Evolutionary conservation across 2,888 invertebrate species (phyloP), one percentile per base, ranked within the genome.

Genomic region (Drosophila koepferae): DNA sequence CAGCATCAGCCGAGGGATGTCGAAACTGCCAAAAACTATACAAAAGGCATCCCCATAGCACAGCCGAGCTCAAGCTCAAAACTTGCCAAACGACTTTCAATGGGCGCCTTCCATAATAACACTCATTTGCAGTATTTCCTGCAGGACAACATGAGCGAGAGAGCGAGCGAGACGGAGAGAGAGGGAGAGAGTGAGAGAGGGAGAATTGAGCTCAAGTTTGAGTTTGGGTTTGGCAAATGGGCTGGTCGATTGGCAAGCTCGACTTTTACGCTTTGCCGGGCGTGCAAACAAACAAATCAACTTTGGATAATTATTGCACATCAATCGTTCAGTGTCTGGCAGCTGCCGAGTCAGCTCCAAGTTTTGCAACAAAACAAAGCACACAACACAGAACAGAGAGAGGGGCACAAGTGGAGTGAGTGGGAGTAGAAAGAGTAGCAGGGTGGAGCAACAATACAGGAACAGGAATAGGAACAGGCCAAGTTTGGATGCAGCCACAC

Each of bases 301-400:
- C 90, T 91, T 90, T 83, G 85, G 90, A 90, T 89, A 91, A 91
- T 91, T 91, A 91, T 89, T 85, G 80, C 89, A 86, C 90, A 91
- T 91, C 91, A 90, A 91, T 91, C 89, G 81, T 83, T 85, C 75
- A 77, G 73, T 69, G 74, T 66, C 76, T 78, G 80, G 61, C 77
- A 80, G 72, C 43, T 76, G 80, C 80, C 80, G 77, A 78, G 63
- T 80, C 77, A 72, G 76, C 77, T 62, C 60, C 64, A 73, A 71
- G 71, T 78, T 74, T 69, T 43, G 41, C 68, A 70, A 78, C 82
- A 82, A 72, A 85, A 73, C 82, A 80, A 80, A 70, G 76, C 68
- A 67, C 53, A 71, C 65, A 75, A 75, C 59, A 71, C 34, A 12
- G 44, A 16, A 40, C 18, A 8, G 16, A 2, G n/a, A n/a, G n/a